Base-by-base conservation (phyloP, 2,888 invertebrate species). In the Ischnura elegans region DNA sequence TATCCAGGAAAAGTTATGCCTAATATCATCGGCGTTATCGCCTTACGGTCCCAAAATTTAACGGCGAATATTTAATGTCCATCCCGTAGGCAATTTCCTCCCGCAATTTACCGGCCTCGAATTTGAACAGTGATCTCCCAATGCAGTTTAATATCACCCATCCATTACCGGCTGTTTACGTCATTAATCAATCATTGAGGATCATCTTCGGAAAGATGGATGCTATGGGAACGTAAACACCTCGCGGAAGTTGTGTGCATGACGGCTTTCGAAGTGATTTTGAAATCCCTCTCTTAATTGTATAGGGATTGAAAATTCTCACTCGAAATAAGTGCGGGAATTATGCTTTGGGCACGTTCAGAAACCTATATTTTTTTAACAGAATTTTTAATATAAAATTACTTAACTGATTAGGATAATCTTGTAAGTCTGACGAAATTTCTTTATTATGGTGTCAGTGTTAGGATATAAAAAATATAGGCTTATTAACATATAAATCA, bases 91-190 rank as follows among this genome's bases (percentile, higher is more conserved):
- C 76, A 76, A 76, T 76, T 76, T 76, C 76, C 76, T 76, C 76
- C 16, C 76, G 36, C 76, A 76, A 76, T 76, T 76, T 47, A 36
- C 76, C 76, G 36, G 36, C 13, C 76, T 16, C 76, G 76, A 29
- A 76, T 36, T 76, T 76, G 76, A 36, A 36, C 76, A 76, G 29
- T 76, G 36, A 76, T 76, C 76, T 76, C 76, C 76, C 76, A 29
- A 36, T 10, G 76, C 76, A 36, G 76, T 76, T 76, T 76, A 76
- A 76, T 76, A 76, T 76, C 76, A 36, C 76, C 76, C 36, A 76
- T 76, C 76, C 76, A 76, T 76, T 76, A 76, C 76, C 76, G 76
- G 76, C 76, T 76, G 76, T 76, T 76, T 29, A 76, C 76, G 76
- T 76, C 76, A 76, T 76, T 76, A 76, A 76, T 76, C 76, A 76